These are phyloP conservation scores for Ceuthmochares aereus DNA, from an alignment of 2,113 vertebrate genomes.

Conservation along the genomic window DNA sequence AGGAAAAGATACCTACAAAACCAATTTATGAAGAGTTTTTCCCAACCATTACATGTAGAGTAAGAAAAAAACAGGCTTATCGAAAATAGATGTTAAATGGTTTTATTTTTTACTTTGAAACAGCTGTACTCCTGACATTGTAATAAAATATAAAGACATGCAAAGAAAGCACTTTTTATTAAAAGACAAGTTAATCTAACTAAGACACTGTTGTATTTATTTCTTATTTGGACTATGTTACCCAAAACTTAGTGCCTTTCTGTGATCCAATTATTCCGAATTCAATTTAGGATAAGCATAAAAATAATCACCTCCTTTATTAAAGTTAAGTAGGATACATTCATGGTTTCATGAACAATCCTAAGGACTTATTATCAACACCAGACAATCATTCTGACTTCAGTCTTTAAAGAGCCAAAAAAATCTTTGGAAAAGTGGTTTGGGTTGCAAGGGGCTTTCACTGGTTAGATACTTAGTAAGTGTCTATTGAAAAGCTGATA, in stretches of 20 bases:
- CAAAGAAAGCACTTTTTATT: neutral
- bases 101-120: neutral
- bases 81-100: neutral
- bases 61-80: neutral
- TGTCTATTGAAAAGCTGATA: neutral
- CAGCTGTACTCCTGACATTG: neutral
- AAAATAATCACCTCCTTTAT: neutral
- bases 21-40: constrained; percentile 8
- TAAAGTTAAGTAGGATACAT: neutral
- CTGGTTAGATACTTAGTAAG: neutral
- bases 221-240: neutral
- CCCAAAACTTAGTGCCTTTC: neutral
- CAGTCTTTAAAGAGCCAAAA: neutral
- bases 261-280: neutral
- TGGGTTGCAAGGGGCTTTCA: neutral
- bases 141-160: neutral
- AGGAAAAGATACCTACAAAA: constrained; percentile 5
- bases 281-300: neutral
- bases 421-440: neutral
- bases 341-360: neutral
- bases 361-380: neutral
- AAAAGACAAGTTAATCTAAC: neutral
- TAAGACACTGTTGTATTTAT: neutral
- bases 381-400: rapidly evolving
- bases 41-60: neutral